Conservation (phyloP, 2,113 vertebrate genomes). For the Macrotis lagotis region DNA sequence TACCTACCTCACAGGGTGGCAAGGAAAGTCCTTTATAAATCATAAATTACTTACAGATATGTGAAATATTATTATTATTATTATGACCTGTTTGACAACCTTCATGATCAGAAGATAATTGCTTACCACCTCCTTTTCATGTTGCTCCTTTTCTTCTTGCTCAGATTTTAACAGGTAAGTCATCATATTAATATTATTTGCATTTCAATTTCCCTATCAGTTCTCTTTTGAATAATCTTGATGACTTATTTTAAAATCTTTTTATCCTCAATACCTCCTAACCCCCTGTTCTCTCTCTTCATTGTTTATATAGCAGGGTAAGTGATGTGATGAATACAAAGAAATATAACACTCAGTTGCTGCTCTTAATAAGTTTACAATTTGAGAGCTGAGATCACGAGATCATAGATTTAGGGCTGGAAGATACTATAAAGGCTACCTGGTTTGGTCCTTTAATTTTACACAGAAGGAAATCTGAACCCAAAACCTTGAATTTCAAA, state of each 20-base stretch:
- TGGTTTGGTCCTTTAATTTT: too few species aligned
- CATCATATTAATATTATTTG: background rate
- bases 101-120: background rate
- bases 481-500: background rate
- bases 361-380: background rate
- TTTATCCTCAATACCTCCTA: conserved; percentile 11
- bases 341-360: background rate
- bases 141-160: background rate
- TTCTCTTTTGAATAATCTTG: background rate
- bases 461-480: background rate
- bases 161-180: background rate
- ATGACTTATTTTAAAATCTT: background rate
- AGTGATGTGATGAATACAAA: background rate
- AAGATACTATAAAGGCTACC: too few species aligned
- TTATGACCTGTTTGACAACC: background rate
- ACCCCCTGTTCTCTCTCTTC: background rate
- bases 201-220: background rate
- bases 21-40: background rate
- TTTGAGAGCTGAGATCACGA: background rate
- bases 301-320: conserved; percentile 9
- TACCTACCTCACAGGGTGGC: background rate
- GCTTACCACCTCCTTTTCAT: background rate
- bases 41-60: background rate
- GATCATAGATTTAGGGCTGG: too few species aligned
- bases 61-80: background rate